Percentiles rank a stretch among this genome's conserved stretches.
Evolutionary conservation across 1,140 invertebrate genomes (phyloP).

Genomic region (Pseudoatta argentina): DNA sequence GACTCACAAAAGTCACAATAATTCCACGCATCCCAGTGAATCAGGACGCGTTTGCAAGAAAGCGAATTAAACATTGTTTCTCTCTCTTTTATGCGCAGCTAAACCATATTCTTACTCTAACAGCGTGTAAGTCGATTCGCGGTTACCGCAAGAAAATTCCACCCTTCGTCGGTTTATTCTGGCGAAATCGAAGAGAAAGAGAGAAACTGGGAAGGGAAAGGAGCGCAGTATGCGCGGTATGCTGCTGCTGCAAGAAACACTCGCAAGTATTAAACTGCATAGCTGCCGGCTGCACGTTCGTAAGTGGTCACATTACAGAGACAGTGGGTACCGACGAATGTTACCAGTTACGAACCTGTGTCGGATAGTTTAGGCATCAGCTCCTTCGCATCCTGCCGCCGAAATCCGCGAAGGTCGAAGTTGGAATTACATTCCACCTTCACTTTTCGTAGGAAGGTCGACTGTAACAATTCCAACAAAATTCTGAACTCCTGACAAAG

Average conservation of each 20-base stretch:
- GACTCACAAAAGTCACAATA: conserved; percentile 5
- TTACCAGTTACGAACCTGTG: conserved; percentile 53
- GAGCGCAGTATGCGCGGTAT: conserved; percentile 60
- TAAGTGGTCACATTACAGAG: conserved; percentile 74
- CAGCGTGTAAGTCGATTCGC: conserved; percentile 59
- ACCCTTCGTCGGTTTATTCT: conserved; percentile 41
- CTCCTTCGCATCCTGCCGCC: conserved; percentile 59
- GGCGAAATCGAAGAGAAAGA: conserved; percentile 59
- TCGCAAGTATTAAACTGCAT: conserved; percentile 74
- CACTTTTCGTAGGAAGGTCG: conserved; percentile 42
- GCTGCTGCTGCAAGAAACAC: conserved; percentile 70
- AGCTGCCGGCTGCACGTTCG: conserved; percentile 55
- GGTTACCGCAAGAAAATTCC: conserved; percentile 54
- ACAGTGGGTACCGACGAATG: conserved; percentile 62
- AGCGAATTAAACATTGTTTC: conserved; percentile 40
- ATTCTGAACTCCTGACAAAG: not conserved
- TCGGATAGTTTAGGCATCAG: conserved; percentile 64
- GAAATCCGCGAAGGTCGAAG: conserved; percentile 32
- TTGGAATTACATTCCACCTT: conserved; percentile 57
- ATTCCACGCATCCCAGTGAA: conserved; percentile 42
- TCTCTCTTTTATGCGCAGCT: conserved; percentile 39
- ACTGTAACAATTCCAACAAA: not conserved
- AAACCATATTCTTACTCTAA: conserved; percentile 52
- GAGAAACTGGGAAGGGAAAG: not conserved
- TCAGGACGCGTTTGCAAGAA: conserved; percentile 33